phyloP scores from a whole-genome alignment of 53 echinoderm and acorn worm genomes.

The Holothuria scabra region DNA sequence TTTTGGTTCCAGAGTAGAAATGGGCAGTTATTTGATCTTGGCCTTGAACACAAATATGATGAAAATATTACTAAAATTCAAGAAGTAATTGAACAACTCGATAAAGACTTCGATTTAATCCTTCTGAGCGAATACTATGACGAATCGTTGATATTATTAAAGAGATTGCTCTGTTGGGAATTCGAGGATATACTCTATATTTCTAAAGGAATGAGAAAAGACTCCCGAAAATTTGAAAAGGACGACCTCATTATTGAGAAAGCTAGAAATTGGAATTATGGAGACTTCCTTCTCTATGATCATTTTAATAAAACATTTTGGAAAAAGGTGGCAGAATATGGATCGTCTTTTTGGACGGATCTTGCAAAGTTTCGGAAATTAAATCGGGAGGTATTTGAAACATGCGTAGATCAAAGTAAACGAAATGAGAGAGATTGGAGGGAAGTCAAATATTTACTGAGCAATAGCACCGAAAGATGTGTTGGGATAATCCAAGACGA shows the following conservation, averaged over 20 bases:
- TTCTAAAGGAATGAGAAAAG: constrained; percentile 26
- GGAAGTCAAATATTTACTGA: not conserved
- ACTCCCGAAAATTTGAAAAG: not conserved
- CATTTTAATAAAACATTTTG: constrained; percentile 72
- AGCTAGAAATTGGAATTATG: constrained; percentile 56
- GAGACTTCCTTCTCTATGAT: constrained; percentile 62
- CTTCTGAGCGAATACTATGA: constrained; percentile 67
- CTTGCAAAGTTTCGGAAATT: constrained; percentile 44
- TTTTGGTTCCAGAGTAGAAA: constrained; percentile 37
- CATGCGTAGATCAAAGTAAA: not conserved
- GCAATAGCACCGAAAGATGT: not conserved
- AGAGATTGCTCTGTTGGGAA: constrained; percentile 62
- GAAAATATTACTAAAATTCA: constrained; percentile 25
- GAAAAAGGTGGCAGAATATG: constrained; percentile 61
- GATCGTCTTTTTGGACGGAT: constrained; percentile 56
- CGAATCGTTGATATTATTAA: constrained; percentile 62
- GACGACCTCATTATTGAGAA: constrained; percentile 1
- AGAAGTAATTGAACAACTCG: constrained; percentile 41
- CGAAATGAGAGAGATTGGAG: not conserved
- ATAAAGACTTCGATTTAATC: constrained; percentile 56
- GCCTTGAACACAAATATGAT: constrained; percentile 56
- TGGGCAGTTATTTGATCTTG: constrained; percentile 62
- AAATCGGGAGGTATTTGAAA: constrained; percentile 23
- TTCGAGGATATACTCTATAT: constrained; percentile 61
- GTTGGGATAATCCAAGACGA: not conserved